Evolutionary conservation across 2,888 invertebrate genomes (phyloP).

Genomic region (Plebejus argus): DNA sequence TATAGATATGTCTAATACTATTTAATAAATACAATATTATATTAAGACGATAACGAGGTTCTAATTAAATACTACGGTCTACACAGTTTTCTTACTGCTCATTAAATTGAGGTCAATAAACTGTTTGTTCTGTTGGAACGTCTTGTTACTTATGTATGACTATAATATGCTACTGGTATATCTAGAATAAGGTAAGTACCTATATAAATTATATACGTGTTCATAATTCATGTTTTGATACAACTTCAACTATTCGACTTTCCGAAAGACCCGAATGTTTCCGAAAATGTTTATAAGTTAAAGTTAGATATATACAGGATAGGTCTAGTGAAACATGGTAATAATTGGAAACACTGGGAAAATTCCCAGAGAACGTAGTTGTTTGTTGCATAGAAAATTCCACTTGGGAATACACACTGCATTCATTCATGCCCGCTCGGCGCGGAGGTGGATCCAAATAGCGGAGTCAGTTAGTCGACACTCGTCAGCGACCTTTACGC

Average conservation of each 20-base stretch:
- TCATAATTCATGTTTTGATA: too few relatives aligned
- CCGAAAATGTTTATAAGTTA: neutral
- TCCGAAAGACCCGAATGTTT: neutral
- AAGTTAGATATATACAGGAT: neutral
- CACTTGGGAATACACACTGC: neutral
- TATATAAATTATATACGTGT: too few relatives aligned
- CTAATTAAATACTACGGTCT: neutral
- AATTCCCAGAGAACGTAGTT: neutral
- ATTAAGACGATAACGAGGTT: too few relatives aligned
- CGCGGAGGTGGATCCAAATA: neutral
- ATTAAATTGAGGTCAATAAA: neutral
- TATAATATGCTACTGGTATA: neutral
- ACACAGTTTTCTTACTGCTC: neutral
- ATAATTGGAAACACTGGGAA: neutral
- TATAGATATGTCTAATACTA: too few relatives aligned
- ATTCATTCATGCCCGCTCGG: neutral
- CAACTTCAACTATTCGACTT: too few relatives aligned
- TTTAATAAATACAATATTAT: too few relatives aligned
- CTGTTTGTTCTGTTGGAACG: neutral
- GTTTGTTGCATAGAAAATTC: neutral
- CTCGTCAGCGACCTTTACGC: constrained; percentile 5
- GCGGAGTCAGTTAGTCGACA: neutral
- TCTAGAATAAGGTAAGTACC: too few relatives aligned
- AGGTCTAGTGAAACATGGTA: neutral
- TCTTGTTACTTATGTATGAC: neutral